Base-by-base conservation (phyloP, 2,888 invertebrate genomes). In the Hermodice carunculata region DNA sequence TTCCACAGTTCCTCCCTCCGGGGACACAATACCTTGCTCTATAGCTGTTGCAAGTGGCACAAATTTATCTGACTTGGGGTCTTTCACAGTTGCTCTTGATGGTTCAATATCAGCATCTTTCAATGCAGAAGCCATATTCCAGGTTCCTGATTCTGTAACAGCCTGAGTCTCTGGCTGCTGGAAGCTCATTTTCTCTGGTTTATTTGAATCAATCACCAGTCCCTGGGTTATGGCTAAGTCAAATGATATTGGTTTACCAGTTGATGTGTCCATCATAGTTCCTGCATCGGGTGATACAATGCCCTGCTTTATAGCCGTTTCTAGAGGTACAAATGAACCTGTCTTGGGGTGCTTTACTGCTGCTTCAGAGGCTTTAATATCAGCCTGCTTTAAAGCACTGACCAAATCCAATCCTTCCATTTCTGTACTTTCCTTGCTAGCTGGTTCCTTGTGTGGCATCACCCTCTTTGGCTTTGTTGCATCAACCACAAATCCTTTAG, bases 21-120 rank as follows among this genome's bases (percentile, higher is more conserved):
- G 34, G 28, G 40, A 40, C 14, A 58, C 26, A 24, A 58, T 48
- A 5, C 70, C 71, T 17, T 48, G 42, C 14, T 68, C 56, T 22
- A 75, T 61, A 22, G 75, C 75, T 40, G 70, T 62, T 56, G 75
- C 70, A 14, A 92, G 89, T 79, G 96, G 93, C 68, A 95, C 87
- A 68, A 96, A 89, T 85, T 94, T 92, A 8, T 96, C 96, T 26
- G 92, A 92, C 85, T 92, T 92, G 0, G 95, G 92, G 84, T 83
- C 64, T 24, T 70, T 58, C 37, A 58, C 58, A 19, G 32, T 6
- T 34, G 37, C 43, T 32, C 19, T 6, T 1, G 32, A 34, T 3
- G 46, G 46, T 31, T 58, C 58, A n/a, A 58, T 34, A 8, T 46
- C 51, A 2, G 70, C 73, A n/a, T 46, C 44, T 44, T 66, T 57